These are phyloP conservation scores for Saimiri boliviensis DNA, from an alignment of 2,113 vertebrate genomes.

Conservation along the genomic window DNA sequence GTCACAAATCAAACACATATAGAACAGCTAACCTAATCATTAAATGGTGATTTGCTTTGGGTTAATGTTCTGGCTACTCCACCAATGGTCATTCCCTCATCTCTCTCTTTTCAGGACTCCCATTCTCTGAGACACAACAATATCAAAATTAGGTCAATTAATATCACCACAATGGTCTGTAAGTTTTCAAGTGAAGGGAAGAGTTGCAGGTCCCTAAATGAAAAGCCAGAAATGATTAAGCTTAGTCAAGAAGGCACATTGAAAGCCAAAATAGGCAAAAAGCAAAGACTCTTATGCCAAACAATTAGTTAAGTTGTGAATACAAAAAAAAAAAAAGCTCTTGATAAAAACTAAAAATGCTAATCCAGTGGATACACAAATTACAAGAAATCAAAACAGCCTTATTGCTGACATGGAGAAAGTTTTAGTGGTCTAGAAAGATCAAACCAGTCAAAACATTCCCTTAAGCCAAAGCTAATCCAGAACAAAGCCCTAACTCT, in stretches of 20 bases:
- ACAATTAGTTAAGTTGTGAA: neutral
- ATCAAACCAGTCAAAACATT: neutral
- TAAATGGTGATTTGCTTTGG: neutral
- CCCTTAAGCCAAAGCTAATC: neutral
- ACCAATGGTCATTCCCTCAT: neutral
- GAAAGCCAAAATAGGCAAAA: neutral
- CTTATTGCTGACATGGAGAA: neutral
- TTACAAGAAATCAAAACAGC: neutral
- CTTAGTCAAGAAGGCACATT: neutral
- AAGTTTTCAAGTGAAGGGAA: neutral
- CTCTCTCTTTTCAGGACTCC: neutral
- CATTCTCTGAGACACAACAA: neutral
- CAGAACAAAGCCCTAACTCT: neutral
- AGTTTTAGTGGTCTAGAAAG: neutral
- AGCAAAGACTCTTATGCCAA: neutral
- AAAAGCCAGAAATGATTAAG: neutral
- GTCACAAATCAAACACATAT: neutral
- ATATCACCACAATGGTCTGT: neutral
- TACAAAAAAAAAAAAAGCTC: neutral
- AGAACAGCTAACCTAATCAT: neutral
- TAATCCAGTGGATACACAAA: neutral
- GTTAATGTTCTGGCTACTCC: neutral
- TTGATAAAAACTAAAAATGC: neutral
- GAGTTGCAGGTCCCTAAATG: neutral
- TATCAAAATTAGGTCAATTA: neutral